A percentile compares a stretch with the other conserved stretches of the same genome.
These are phyloP conservation scores for Melanocharis versteri DNA, from an alignment of 2,113 vertebrate genomes.

Conservation along the genomic window DNA sequence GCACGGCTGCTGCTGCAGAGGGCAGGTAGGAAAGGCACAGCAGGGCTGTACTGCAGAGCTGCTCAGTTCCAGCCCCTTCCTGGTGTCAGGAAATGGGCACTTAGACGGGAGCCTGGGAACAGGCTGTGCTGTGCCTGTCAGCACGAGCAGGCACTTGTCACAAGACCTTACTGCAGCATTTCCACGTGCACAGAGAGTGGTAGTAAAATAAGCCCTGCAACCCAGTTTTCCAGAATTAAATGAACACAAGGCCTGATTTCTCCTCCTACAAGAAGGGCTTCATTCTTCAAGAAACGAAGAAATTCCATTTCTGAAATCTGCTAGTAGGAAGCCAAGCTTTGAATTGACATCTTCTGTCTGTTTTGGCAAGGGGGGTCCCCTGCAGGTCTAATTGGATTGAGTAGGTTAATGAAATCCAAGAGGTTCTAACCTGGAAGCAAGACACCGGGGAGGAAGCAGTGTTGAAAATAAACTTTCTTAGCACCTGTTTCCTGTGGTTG, in stretches of 20 bases:
- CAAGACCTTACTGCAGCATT: background rate
- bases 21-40: slow-evolving; percentile 71
- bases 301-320: background rate
- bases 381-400: background rate
- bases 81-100: background rate
- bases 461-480: background rate
- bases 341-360: background rate
- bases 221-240: slow-evolving; percentile 10
- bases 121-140: background rate
- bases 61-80: background rate
- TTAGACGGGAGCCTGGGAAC: background rate
- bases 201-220: slow-evolving; percentile 31
- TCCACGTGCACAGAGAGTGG: background rate
- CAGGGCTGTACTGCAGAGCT: background rate
- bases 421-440: background rate
- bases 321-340: background rate
- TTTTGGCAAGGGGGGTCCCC: background rate
- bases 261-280: background rate
- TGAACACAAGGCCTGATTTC: background rate
- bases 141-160: background rate
- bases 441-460: background rate
- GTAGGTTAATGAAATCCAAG: background rate
- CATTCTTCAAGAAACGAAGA: background rate
- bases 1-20: slow-evolving; percentile 67
- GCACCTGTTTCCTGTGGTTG: background rate